Base-by-base conservation (phyloP, 2,888 invertebrate species). In the Branchipolynoe longqiensis region DNA sequence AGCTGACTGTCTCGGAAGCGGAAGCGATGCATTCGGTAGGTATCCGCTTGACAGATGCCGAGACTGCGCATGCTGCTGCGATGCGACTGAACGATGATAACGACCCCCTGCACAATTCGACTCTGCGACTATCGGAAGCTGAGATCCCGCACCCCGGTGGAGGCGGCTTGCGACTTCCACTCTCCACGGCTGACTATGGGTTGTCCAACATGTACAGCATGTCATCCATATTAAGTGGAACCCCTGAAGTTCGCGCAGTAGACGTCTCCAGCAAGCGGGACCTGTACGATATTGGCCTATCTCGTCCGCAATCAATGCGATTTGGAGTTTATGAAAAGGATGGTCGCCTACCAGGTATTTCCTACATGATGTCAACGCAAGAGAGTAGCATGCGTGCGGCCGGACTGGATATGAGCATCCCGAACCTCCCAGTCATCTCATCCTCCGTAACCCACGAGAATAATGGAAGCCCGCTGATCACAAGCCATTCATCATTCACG, bases 311-410 rank as follows among this genome's bases (percentile, higher is more conserved):
- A 14, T 41, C 78, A 3, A 41, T 54, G 78, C 78, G 78, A 14
- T 78, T 78, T 48, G 78, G 78, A 31, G 28, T 41, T 25, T 78
- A 78, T 48, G 48, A 48, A 6, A 48, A 78, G 33, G 78, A 78
- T 12, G 78, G 78, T 1, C 78, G 78, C 1, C 25, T 78, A 25
- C 78, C 78, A 8, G 78, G 78, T 1, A 78, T 78, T 28, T 78
- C 78, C 54, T 78, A 78, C 28, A 78, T 78, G 78, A 78, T 78
- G 78, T 78, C 78, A 2, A 78, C 18, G 28, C 78, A 78, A 48
- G 78, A 78, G 28, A 54, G 78, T n/a, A 78, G 78, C 31, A 41
- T 78, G 78, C 25, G 78, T 3, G 78, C 78, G 8, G 78, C 78
- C 0, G 78, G 78, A 1, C 18, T 78, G 25, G 78, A 78, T 33